Conservation (phyloP, 2,888 invertebrate species). For the Synergus gifuensis region DNA sequence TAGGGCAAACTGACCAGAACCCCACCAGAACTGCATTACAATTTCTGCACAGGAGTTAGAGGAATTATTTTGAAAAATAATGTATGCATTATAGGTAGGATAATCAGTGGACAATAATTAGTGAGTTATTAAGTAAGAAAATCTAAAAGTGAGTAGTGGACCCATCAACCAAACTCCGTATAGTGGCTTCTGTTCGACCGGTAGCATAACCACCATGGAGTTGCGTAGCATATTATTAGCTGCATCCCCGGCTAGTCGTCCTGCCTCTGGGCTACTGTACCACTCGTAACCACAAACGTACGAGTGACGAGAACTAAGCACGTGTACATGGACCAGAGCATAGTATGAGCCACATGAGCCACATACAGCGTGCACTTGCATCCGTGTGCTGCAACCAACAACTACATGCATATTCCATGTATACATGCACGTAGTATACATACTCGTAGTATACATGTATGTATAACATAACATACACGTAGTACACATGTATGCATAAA, state of each 20-base stretch:
- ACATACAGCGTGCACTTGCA: background rate
- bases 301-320: background rate
- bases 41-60: background rate
- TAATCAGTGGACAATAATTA: background rate
- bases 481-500: too few species aligned
- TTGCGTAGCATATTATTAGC: conserved; percentile 68
- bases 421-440: too few species aligned
- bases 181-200: conserved; percentile 27
- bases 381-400: background rate
- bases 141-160: background rate
- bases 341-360: background rate
- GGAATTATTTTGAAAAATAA: background rate
- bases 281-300: conserved; percentile 43
- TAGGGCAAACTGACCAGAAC: too few species aligned
- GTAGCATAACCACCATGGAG: conserved; percentile 45
- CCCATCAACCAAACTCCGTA: conserved; percentile 8
- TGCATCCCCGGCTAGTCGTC: conserved; percentile 60
- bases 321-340: background rate
- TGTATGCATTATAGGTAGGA: background rate
- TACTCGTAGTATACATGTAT: too few species aligned
- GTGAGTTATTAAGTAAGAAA: background rate
- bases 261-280: conserved; percentile 62
- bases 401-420: too few species aligned
- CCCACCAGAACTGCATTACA: too few species aligned
- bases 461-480: too few species aligned